These are phyloP conservation scores for Echeneis naucrates DNA, from an alignment of 2,797 vertebrate species.

Conservation along the genomic window DNA sequence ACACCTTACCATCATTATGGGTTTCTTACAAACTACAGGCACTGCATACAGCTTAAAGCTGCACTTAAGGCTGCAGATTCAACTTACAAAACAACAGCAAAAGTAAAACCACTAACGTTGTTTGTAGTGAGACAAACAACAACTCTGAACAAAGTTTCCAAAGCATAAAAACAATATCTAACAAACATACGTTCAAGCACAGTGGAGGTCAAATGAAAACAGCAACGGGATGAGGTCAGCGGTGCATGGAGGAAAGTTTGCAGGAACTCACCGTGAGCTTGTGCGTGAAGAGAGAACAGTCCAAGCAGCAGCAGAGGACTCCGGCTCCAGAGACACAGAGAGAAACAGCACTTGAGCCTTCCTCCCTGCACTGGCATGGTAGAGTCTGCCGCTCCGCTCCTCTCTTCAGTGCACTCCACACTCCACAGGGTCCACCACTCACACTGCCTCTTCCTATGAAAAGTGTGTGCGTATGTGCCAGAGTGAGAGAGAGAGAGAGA, in stretches of 20 bases:
- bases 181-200: constrained; percentile 7
- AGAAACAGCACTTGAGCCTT: constrained; percentile 69
- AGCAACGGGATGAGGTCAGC: constrained; percentile 3
- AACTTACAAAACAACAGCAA: not conserved
- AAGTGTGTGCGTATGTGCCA: constrained; percentile 53
- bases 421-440: constrained; percentile 50
- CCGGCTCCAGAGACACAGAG: constrained; percentile 69
- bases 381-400: constrained; percentile 66
- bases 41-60: not conserved
- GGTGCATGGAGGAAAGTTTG: constrained; percentile 39
- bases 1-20: constrained; percentile 17
- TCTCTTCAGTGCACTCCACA: constrained; percentile 66
- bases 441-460: constrained; percentile 57
- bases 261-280: constrained; percentile 75
- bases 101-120: not conserved
- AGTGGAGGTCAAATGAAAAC: constrained; percentile 15
- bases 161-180: not conserved
- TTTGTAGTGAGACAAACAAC: not conserved
- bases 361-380: constrained; percentile 79
- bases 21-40: constrained; percentile 9
- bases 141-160: not conserved
- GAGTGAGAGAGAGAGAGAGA: constrained; percentile 34
- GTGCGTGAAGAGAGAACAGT: constrained; percentile 71
- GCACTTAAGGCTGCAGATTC: constrained; percentile 25
- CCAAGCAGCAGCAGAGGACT: constrained; percentile 77